A percentile compares a stretch with the other conserved stretches of the same genome.
phyloP scores from a whole-genome alignment of 2,888 invertebrate genomes.

The Melinaea marsaeus region DNA sequence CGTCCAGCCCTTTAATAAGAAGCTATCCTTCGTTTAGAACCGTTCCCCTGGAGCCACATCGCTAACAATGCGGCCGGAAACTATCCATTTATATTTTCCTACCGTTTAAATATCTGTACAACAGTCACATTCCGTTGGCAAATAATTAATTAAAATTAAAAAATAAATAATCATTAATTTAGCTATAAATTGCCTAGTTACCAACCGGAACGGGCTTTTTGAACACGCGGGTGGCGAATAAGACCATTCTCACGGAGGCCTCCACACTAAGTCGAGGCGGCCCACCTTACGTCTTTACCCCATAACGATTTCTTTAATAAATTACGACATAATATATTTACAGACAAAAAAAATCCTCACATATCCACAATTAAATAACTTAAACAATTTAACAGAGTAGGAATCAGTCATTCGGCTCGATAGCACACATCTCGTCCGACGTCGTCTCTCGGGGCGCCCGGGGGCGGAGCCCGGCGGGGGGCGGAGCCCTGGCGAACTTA shows the following conservation, averaged over 20 bases:
- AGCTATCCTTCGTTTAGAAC: conserved; percentile 50
- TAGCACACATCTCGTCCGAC: conserved; percentile 54
- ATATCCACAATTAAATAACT: conserved; percentile 69
- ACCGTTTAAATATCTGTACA: conserved; percentile 69
- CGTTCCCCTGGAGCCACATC: conserved; percentile 38
- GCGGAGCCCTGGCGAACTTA: conserved; percentile 33
- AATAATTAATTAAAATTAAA: conserved; percentile 71
- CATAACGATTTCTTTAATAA: conserved; percentile 72
- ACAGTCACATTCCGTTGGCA: conserved; percentile 76
- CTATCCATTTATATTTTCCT: conserved; percentile 57
- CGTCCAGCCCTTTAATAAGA: conserved; percentile 33
- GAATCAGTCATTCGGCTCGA: conserved; percentile 74
- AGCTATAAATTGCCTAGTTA: conserved; percentile 75
- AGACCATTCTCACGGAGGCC: conserved; percentile 69
- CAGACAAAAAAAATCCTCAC: conserved; percentile 53
- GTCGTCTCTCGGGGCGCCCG: conserved; percentile 42
- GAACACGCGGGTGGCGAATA: conserved; percentile 77
- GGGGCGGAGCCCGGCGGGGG: conserved; percentile 24
- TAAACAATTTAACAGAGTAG: conserved; percentile 75
- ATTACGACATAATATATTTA: conserved; percentile 71
- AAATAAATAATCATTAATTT: conserved; percentile 72
- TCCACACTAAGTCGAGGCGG: conserved; percentile 50
- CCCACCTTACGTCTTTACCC: conserved; percentile 55
- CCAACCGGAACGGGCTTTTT: conserved; percentile 74
- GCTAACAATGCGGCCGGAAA: conserved; percentile 40